A percentile compares a stretch with the other conserved stretches of the same genome.
Conservation (phyloP, 2,797 vertebrate genomes). For the Hemitrygon akajei region DNA sequence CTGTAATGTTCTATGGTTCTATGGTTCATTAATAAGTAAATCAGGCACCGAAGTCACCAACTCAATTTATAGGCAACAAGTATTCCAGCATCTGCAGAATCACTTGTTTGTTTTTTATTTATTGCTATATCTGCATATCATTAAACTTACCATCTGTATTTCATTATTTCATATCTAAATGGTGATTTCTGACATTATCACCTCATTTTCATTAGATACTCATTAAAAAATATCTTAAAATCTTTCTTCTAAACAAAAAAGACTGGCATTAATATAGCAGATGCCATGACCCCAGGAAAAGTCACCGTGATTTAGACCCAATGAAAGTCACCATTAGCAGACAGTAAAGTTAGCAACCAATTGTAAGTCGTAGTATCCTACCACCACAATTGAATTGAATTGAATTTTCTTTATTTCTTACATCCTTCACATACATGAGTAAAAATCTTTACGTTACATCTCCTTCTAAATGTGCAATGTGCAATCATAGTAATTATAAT, state of each 20-base stretch:
- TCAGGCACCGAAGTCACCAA: background rate
- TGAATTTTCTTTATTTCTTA: too few relatives aligned
- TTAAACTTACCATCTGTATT: background rate
- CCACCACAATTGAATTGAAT: background rate
- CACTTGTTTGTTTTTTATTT: background rate
- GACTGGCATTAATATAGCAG: background rate
- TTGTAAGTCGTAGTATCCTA: background rate
- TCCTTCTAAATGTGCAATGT: too few relatives aligned
- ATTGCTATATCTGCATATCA: background rate
- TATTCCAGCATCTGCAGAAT: too few relatives aligned
- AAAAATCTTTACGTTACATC: too few relatives aligned
- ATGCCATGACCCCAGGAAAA: background rate
- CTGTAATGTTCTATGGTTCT: too few relatives aligned
- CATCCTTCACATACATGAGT: too few relatives aligned
- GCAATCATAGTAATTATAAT: too few relatives aligned
- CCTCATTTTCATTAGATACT: background rate
- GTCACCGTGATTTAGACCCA: background rate
- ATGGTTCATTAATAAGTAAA: background rate
- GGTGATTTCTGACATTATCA: background rate
- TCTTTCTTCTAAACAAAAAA: background rate
- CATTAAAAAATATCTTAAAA: too few relatives aligned
- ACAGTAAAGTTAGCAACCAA: background rate
- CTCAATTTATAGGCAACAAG: background rate
- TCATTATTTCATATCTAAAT: background rate
- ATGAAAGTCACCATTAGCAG: background rate